Percentiles rank a stretch among this genome's conserved stretches.
Conservation (phyloP, 2,797 vertebrate species). For the Rousettus madagascariensis region DNA sequence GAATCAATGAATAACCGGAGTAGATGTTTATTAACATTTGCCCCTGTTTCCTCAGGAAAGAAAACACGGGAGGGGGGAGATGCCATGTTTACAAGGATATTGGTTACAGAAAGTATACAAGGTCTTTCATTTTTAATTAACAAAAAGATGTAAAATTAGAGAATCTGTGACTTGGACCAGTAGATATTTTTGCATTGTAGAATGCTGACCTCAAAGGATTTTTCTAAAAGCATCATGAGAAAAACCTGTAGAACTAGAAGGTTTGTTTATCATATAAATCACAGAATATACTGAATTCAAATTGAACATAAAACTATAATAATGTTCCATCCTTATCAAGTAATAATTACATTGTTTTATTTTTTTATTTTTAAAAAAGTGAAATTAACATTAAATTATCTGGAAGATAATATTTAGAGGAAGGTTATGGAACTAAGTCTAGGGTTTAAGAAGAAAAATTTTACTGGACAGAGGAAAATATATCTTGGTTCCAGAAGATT, state of each 20-base stretch:
- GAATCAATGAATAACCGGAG: not conserved
- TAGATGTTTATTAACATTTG: not conserved
- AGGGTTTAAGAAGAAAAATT: not conserved
- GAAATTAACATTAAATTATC: not conserved
- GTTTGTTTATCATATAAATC: slow-evolving; percentile 79
- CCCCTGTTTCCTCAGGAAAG: not conserved
- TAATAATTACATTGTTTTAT: slow-evolving; percentile 82
- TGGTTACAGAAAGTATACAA: not conserved
- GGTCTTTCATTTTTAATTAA: not conserved
- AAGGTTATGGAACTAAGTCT: not conserved
- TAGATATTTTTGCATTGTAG: not conserved
- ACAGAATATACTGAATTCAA: slow-evolving; percentile 85
- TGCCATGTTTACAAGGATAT: not conserved
- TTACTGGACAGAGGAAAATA: not conserved
- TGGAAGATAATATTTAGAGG: not conserved
- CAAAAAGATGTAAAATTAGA: not conserved
- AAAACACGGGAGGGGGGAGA: not conserved
- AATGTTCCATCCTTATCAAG: slow-evolving; percentile 79
- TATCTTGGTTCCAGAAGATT: not conserved
- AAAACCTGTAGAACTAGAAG: not conserved
- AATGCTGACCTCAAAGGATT: not conserved
- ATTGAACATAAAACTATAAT: slow-evolving; percentile 82
- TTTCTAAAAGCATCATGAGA: not conserved
- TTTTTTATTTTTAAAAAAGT: not conserved
- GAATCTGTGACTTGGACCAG: not conserved